Percentiles rank a stretch among this genome's conserved stretches.
phyloP scores from a whole-genome alignment of 2,797 vertebrate genomes.

The Darevskia mixta region DNA sequence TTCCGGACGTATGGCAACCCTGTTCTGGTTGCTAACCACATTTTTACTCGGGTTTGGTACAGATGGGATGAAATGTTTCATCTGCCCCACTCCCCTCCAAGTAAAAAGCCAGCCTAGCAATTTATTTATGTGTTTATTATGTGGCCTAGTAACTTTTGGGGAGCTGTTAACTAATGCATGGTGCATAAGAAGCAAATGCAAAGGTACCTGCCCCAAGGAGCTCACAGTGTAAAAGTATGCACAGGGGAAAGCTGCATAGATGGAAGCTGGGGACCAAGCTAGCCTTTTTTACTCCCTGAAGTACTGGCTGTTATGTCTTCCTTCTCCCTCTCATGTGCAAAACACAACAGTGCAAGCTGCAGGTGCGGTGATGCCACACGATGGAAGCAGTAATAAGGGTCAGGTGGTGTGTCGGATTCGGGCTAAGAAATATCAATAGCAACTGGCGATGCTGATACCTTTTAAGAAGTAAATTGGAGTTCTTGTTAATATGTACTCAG shows the following conservation, averaged over 20 bases:
- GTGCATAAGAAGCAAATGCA: neutral
- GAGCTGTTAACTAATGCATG: neutral
- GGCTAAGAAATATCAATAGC: too few relatives aligned
- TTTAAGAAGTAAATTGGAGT: too few relatives aligned
- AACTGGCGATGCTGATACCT: too few relatives aligned
- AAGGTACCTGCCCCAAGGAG: neutral
- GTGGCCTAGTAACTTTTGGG: neutral
- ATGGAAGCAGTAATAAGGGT: neutral
- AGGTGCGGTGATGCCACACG: neutral
- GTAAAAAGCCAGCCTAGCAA: neutral
- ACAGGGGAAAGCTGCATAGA: neutral
- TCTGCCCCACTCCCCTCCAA: neutral
- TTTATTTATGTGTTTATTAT: too few relatives aligned
- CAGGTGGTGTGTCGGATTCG: too few relatives aligned
- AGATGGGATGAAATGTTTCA: neutral
- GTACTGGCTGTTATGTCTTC: neutral
- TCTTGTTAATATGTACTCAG: too few relatives aligned
- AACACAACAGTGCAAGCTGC: neutral
- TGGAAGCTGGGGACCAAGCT: neutral
- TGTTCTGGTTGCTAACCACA: neutral
- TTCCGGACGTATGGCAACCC: too few relatives aligned
- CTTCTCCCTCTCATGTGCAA: neutral
- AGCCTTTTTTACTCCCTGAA: neutral
- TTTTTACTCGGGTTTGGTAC: too few relatives aligned
- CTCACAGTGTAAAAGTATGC: neutral